Percentiles rank a stretch among this genome's conserved stretches.
phyloP scores from a whole-genome alignment of 2,113 vertebrate species.

The Phocoena phocoena region DNA sequence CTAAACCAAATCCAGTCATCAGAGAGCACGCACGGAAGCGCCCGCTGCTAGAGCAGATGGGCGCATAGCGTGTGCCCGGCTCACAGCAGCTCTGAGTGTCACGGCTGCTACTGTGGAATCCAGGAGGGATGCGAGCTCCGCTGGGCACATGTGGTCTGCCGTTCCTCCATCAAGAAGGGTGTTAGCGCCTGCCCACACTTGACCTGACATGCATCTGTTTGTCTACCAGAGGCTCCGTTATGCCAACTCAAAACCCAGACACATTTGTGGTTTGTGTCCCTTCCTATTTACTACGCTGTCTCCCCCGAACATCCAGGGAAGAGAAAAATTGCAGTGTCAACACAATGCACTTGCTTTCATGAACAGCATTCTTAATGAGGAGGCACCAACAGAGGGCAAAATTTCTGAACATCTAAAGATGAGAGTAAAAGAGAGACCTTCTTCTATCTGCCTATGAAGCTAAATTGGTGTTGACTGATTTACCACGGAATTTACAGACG shows the following conservation, averaged over 20 bases:
- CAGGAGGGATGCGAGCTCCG: background rate
- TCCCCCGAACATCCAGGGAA: background rate
- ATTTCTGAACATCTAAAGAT: background rate
- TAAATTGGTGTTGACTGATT: background rate
- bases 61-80: fast-evolving
- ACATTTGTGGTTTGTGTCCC: background rate
- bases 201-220: background rate
- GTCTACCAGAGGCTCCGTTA: background rate
- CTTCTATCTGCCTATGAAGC: background rate
- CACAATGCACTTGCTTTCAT: constrained; percentile 20
- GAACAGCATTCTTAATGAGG: background rate
- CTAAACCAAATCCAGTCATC: background rate
- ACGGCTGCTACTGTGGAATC: background rate
- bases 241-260: background rate
- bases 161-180: background rate
- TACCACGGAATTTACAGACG: background rate
- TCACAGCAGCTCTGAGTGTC: background rate
- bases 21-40: background rate
- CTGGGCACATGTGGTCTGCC: background rate
- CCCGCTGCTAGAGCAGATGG: background rate
- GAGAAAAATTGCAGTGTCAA: background rate
- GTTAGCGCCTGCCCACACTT: background rate
- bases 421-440: background rate
- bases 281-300: background rate
- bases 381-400: background rate